These are phyloP conservation scores for Serinus canaria DNA, from an alignment of 2,113 vertebrate genomes.

Conservation along the genomic window DNA sequence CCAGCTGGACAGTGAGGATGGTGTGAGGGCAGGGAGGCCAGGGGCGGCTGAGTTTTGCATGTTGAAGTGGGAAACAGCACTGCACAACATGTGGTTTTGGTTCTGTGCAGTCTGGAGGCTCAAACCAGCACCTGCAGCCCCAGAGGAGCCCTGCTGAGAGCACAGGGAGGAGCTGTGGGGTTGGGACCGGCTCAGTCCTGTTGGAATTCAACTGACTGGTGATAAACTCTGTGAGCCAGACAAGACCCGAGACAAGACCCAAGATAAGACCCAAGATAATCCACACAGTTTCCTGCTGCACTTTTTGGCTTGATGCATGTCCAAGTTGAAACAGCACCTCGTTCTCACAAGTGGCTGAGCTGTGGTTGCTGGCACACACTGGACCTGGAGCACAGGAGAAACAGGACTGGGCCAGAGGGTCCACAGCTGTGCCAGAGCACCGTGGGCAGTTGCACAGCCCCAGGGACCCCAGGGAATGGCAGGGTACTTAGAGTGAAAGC, in stretches of 20 bases:
- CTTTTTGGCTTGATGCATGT: background rate
- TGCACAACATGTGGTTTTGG: accelerated
- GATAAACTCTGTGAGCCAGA: background rate
- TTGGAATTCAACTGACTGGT: background rate
- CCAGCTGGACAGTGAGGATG: background rate
- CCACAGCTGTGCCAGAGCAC: background rate
- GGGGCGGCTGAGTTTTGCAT: background rate
- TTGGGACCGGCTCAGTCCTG: accelerated
- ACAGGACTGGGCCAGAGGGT: accelerated
- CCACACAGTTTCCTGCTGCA: background rate
- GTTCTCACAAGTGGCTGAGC: background rate
- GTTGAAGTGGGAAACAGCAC: background rate
- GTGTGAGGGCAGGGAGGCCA: background rate
- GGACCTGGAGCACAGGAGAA: accelerated
- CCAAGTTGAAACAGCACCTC: background rate
- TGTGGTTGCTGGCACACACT: accelerated
- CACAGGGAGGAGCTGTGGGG: background rate
- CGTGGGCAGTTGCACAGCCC: accelerated
- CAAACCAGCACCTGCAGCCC: background rate
- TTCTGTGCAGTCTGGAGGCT: accelerated
- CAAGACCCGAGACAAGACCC: background rate
- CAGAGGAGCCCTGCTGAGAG: background rate
- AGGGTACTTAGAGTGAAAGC: background rate
- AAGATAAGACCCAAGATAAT: background rate
- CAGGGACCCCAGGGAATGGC: background rate